phyloP scores from a whole-genome alignment of 2,113 vertebrate genomes.

The Dryoscopus gambensis region DNA sequence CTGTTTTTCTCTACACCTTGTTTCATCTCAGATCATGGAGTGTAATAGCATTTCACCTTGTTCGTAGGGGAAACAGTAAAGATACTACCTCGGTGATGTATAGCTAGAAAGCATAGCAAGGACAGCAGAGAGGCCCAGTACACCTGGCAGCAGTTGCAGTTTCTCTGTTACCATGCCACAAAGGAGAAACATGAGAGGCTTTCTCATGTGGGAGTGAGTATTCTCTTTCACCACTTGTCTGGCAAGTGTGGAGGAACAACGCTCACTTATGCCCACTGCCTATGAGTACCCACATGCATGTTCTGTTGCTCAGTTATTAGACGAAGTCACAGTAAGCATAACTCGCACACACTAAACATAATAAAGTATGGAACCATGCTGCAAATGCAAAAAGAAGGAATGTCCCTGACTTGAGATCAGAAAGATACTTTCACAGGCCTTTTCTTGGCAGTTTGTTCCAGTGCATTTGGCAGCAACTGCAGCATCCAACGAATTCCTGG shows the following conservation, averaged over 20 bases:
- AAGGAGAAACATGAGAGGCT: background rate
- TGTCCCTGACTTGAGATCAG: background rate
- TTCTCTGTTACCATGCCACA: background rate
- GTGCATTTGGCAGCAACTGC: too few relatives aligned
- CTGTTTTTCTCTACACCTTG: background rate
- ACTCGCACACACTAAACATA: background rate
- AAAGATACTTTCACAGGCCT: background rate
- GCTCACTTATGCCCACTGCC: background rate
- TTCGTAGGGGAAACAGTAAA: background rate
- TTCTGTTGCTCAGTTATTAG: background rate
- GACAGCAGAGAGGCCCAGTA: background rate
- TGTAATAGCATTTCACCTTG: background rate
- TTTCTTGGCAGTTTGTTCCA: too few relatives aligned
- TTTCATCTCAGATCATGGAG: background rate
- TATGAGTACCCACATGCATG: rapidly evolving
- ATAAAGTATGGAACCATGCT: background rate
- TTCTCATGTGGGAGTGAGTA: rapidly evolving
- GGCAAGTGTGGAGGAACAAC: background rate
- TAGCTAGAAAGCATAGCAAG: background rate
- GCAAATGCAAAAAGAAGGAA: background rate
- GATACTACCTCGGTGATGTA: too few relatives aligned
- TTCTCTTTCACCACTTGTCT: background rate
- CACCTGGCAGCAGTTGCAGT: background rate
- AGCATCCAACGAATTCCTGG: too few relatives aligned
- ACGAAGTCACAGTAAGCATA: background rate